Percentiles rank a stretch among this genome's conserved stretches.
phyloP scores from a whole-genome alignment of 2,888 invertebrate species.

The Lycaena phlaeas region DNA sequence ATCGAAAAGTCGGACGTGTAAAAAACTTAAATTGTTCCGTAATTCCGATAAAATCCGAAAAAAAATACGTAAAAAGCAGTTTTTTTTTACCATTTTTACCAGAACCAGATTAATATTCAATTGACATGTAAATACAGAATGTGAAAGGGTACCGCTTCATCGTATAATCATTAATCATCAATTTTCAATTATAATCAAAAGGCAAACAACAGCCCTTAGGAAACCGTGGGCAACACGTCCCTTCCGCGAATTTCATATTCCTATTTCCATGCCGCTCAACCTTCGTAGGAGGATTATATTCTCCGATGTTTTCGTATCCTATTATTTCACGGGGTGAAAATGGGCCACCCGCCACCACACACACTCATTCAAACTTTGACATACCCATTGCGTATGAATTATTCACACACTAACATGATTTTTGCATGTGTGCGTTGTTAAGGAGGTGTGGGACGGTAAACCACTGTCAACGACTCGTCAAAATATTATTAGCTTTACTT shows the following conservation, averaged over 20 bases:
- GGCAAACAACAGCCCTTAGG: slow-evolving; percentile 65
- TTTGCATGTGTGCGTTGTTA: slow-evolving; percentile 32
- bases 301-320: slow-evolving; percentile 72
- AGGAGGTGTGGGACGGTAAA: slow-evolving; percentile 52
- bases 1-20: too few species aligned
- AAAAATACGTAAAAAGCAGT: too few species aligned
- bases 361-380: slow-evolving; percentile 43
- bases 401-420: slow-evolving; percentile 19
- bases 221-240: slow-evolving; percentile 55
- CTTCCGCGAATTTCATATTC: slow-evolving; percentile 69
- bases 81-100: too few species aligned
- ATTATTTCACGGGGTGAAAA: slow-evolving; percentile 73
- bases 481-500: slow-evolving; percentile 68
- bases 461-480: slow-evolving; percentile 72
- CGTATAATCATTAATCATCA: slow-evolving; percentile 28
- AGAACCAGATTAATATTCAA: too few species aligned
- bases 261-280: slow-evolving; percentile 66
- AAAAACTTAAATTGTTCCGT: too few species aligned
- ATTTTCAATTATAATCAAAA: slow-evolving; percentile 52
- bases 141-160: slow-evolving; percentile 11
- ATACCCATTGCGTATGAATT: slow-evolving; percentile 31
- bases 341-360: slow-evolving; percentile 65
- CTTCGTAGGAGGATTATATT: slow-evolving; percentile 70
- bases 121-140: too few species aligned
- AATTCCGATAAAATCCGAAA: too few species aligned